Conservation (phyloP, 2,113 vertebrate species). For the Erythrocebus patas region DNA sequence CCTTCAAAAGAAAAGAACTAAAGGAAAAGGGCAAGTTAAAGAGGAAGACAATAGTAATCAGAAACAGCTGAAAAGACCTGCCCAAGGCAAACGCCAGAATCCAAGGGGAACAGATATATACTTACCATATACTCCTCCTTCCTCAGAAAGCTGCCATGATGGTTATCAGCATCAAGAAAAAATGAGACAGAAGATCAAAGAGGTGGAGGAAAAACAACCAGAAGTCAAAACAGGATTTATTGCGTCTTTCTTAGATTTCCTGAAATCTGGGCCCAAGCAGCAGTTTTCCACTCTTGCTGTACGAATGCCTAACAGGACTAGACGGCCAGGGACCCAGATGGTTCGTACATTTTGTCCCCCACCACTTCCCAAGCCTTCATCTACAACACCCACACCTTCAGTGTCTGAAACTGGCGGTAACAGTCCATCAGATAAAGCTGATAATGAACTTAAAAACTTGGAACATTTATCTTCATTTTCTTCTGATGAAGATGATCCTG, state of each 20-base stretch:
- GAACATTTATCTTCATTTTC: slow-evolving; percentile 95
- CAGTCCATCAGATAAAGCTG: slow-evolving; percentile 87
- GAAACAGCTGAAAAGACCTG: slow-evolving; percentile 87
- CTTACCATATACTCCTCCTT: slow-evolving; percentile 84
- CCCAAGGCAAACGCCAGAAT: slow-evolving; percentile 91
- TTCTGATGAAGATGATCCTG: slow-evolving; percentile 96
- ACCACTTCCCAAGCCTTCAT: slow-evolving; percentile 82
- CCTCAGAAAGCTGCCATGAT: slow-evolving; percentile 88
- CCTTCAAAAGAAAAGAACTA: slow-evolving; percentile 89
- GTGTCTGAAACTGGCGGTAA: slow-evolving; percentile 81
- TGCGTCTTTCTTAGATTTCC: slow-evolving; percentile 97
- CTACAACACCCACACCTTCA: slow-evolving; percentile 72
- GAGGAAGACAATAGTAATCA: slow-evolving; percentile 87
- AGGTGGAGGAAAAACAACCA: slow-evolving; percentile 98
- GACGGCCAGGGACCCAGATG: slow-evolving; percentile 86
- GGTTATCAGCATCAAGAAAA: slow-evolving; percentile 96
- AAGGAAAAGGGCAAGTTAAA: slow-evolving; percentile 88
- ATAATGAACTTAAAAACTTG: slow-evolving; percentile 92
- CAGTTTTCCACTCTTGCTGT: slow-evolving; percentile 93
- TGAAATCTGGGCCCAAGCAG: slow-evolving; percentile 97
- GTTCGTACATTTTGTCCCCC: slow-evolving; percentile 84
- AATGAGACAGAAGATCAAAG: slow-evolving; percentile 97
- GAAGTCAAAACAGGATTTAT: slow-evolving; percentile 98
- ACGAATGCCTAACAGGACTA: slow-evolving; percentile 90
- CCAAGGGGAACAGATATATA: slow-evolving; percentile 87